Percentiles rank a stretch among this genome's conserved stretches.
Conservation (phyloP, 2,888 invertebrate genomes). For the Ditula angustiorana region DNA sequence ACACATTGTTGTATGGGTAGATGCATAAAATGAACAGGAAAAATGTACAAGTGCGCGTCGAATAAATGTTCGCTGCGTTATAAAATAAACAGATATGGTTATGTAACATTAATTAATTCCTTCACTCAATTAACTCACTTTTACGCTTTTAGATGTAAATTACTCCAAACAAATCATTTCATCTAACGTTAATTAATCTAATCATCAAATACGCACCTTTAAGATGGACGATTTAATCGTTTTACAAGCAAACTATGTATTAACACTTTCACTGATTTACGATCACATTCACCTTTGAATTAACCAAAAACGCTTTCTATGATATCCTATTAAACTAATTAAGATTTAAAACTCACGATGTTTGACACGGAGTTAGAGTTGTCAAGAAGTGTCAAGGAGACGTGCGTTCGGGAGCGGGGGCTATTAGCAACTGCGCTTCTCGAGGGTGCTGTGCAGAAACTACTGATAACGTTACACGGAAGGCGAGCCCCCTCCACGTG, state of each 20-base stretch:
- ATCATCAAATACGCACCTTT: slow-evolving; percentile 51
- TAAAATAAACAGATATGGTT: slow-evolving; percentile 18
- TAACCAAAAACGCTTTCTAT: slow-evolving; percentile 37
- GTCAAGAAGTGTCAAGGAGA: slow-evolving; percentile 74
- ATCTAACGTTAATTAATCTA: slow-evolving; percentile 40
- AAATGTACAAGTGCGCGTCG: slow-evolving; percentile 3
- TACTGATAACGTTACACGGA: slow-evolving; percentile 84
- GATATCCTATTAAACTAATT: slow-evolving; percentile 45
- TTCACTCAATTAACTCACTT: slow-evolving; percentile 32
- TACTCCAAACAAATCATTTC: slow-evolving; percentile 29
- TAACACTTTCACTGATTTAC: slow-evolving; percentile 53
- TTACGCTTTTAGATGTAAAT: slow-evolving; percentile 29
- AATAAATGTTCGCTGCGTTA: neutral
- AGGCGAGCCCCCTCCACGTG: slow-evolving; percentile 79
- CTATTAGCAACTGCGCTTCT: slow-evolving; percentile 80
- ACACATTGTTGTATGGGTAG: slow-evolving; percentile 5
- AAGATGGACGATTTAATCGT: slow-evolving; percentile 48
- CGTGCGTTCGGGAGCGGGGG: slow-evolving; percentile 81
- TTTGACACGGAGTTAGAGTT: slow-evolving; percentile 45
- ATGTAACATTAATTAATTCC: slow-evolving; percentile 23
- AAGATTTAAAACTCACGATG: slow-evolving; percentile 49
- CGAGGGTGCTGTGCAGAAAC: slow-evolving; percentile 84
- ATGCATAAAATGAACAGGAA: slow-evolving; percentile 22
- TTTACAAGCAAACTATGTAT: slow-evolving; percentile 46
- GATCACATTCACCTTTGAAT: slow-evolving; percentile 37